Evolutionary conservation across 2,113 vertebrate species (phyloP).

Genomic region (Takifugu bimaculatus): DNA sequence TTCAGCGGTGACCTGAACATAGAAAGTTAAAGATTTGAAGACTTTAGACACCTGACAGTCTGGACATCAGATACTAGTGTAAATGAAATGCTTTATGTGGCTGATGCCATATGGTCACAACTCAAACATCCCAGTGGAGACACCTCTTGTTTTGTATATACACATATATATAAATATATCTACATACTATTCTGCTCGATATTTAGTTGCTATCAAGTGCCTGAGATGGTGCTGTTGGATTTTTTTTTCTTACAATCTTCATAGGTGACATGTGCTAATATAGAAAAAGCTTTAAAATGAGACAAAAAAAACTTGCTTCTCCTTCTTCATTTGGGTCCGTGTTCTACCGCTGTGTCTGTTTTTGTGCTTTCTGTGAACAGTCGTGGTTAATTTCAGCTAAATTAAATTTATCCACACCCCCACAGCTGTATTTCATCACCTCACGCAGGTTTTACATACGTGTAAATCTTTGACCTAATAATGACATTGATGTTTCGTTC

Average conservation of each 20-base stretch:
- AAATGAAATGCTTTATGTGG: constrained; percentile 80
- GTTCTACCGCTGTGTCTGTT: constrained; percentile 92
- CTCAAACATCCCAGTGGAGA: constrained; percentile 82
- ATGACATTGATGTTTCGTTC: constrained; percentile 10
- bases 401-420: constrained; percentile 87
- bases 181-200: constrained; percentile 87
- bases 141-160: constrained; percentile 82
- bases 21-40: constrained; percentile 71
- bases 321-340: constrained; percentile 83
- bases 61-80: constrained; percentile 78
- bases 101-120: constrained; percentile 81
- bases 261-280: constrained; percentile 98
- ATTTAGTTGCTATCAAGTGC: constrained; percentile 99
- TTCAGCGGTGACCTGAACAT: constrained; percentile 68
- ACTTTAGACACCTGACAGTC: constrained; percentile 78
- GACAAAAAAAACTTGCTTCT: constrained; percentile 83
- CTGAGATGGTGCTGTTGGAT: constrained; percentile 95
- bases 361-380: constrained; percentile 86
- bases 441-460: constrained; percentile 23
- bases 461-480: constrained; percentile 33
- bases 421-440: constrained; percentile 68
- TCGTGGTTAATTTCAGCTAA: constrained; percentile 88
- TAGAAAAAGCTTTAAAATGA: constrained; percentile 96
- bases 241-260: constrained; percentile 85
- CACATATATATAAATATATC: constrained; percentile 46